These are phyloP conservation scores for Philonicus albiceps DNA, from an alignment of 2,888 invertebrate species.

Conservation along the genomic window DNA sequence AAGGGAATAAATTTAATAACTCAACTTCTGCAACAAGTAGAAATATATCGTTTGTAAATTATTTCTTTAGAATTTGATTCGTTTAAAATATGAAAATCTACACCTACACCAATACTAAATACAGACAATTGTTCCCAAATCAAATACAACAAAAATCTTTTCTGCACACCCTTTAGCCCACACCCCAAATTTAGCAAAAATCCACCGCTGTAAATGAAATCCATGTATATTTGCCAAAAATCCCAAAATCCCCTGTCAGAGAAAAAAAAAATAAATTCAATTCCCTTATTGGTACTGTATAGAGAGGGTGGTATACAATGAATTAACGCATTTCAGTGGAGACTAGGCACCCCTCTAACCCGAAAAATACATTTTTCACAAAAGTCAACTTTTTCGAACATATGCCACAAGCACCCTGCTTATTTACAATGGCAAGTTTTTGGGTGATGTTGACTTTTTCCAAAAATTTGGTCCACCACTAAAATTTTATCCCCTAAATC, in stretches of 20 bases:
- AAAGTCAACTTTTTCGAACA: conserved; percentile 1
- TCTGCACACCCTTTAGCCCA: background rate
- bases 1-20: background rate
- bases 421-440: background rate
- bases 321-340: background rate
- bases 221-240: background rate
- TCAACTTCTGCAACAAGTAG: background rate
- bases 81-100: background rate
- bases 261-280: background rate
- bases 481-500: background rate
- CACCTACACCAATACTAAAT: background rate
- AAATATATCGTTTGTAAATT: background rate
- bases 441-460: background rate
- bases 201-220: background rate
- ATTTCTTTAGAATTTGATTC: background rate
- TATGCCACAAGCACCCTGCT: background rate
- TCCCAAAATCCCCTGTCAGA: background rate
- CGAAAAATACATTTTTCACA: background rate
- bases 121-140: background rate
- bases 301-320: conserved; percentile 48
- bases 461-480: background rate
- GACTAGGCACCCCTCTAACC: background rate
- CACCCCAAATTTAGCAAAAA: background rate
- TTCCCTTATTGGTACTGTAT: background rate
- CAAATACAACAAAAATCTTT: background rate